These are phyloP conservation scores for Hypocryptadius cinnamomeus DNA, from an alignment of 2,113 vertebrate genomes.

Conservation along the genomic window DNA sequence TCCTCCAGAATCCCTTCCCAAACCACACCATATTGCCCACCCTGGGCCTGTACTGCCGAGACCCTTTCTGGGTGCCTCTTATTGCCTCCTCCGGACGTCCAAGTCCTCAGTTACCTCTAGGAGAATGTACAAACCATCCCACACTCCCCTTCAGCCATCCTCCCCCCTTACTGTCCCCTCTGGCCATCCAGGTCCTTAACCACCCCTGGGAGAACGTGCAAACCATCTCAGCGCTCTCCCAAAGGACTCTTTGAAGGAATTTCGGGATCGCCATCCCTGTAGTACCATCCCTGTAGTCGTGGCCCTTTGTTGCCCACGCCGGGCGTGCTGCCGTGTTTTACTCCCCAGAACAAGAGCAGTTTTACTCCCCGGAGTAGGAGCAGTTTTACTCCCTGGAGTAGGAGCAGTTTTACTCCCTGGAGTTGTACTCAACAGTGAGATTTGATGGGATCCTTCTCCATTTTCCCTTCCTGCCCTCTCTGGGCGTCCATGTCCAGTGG, in stretches of 20 bases:
- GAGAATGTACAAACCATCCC: neutral
- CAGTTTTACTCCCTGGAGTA: no score
- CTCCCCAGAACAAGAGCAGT: no score
- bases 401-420: no score
- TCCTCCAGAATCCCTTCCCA: neutral
- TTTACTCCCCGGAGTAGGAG: no score
- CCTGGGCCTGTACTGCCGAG: no score
- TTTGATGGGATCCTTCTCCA: neutral
- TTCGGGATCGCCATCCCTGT: neutral
- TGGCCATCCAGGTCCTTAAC: neutral
- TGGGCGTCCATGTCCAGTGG: neutral
- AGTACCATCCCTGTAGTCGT: accelerated
- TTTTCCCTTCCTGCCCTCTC: neutral
- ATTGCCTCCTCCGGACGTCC: neutral
- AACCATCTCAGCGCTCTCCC: neutral
- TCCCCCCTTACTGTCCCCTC: neutral
- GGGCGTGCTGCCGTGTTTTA: accelerated
- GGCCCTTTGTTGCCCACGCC: neutral
- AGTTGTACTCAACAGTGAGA: neutral
- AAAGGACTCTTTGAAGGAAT: neutral
- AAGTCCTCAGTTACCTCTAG: neutral
- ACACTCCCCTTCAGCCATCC: no score
- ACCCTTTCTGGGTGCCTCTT: neutral
- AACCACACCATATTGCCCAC: neutral
- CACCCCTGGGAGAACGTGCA: neutral